phyloP scores from a whole-genome alignment of 2,888 invertebrate genomes.

The Danaus chrysippus region DNA sequence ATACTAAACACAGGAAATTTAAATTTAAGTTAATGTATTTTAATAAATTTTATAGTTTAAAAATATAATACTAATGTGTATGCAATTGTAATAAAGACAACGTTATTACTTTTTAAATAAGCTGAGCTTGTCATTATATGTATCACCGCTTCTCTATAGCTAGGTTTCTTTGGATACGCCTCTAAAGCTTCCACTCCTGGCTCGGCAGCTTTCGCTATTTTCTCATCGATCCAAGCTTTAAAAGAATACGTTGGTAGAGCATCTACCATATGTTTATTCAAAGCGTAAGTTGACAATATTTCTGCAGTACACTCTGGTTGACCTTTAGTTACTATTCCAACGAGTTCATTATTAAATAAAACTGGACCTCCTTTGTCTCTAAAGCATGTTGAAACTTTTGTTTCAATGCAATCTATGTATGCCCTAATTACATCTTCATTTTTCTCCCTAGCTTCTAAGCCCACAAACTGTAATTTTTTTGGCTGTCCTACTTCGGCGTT shows the following conservation, averaged over 20 bases:
- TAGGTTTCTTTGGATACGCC: conserved; percentile 49
- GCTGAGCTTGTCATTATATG: conserved; percentile 39
- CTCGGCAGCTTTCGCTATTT: conserved; percentile 56
- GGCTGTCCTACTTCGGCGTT: conserved; percentile 55
- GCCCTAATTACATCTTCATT: conserved; percentile 37
- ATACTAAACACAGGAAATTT: not conserved
- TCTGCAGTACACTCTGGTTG: conserved; percentile 57
- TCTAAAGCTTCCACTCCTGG: conserved; percentile 40
- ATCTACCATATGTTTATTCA: conserved; percentile 56
- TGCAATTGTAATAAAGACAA: conserved; percentile 11
- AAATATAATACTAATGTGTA: not conserved
- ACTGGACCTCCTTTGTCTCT: conserved; percentile 65
- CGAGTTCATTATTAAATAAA: conserved; percentile 55
- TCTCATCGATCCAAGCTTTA: conserved; percentile 64
- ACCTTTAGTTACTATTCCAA: conserved; percentile 58
- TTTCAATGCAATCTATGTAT: conserved; percentile 65
- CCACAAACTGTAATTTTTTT: conserved; percentile 58
- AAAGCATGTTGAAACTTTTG: conserved; percentile 63
- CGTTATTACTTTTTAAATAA: conserved; percentile 9
- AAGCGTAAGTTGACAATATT: conserved; percentile 53
- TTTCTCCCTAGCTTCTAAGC: conserved; percentile 46
- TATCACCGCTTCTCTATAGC: conserved; percentile 30
- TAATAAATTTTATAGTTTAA: not conserved
- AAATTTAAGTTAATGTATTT: not conserved
- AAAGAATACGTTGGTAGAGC: conserved; percentile 58